Percentiles rank a stretch among this genome's conserved stretches.
phyloP scores from a whole-genome alignment of 1,140 invertebrate species.

The Musca domestica region DNA sequence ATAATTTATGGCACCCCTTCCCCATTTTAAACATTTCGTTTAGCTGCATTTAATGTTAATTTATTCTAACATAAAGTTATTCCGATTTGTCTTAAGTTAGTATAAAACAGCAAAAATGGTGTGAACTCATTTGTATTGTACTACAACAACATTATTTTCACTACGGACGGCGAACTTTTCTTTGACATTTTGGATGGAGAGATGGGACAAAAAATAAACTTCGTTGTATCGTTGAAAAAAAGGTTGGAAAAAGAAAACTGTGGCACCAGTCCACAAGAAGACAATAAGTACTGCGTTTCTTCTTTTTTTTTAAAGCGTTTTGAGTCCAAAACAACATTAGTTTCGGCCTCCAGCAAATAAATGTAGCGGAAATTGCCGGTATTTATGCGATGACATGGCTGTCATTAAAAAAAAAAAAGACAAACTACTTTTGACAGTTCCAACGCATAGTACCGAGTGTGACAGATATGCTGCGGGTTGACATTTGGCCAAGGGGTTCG shows the following conservation, averaged over 20 bases:
- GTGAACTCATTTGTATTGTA: neutral
- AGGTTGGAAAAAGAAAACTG: too few species aligned
- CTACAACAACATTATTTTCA: neutral
- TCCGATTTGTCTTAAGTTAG: too few species aligned
- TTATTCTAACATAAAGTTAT: too few species aligned
- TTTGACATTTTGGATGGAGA: too few species aligned
- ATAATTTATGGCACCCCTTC: too few species aligned
- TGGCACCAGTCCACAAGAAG: too few species aligned
- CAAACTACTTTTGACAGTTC: conserved; percentile 13
- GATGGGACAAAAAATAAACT: too few species aligned
- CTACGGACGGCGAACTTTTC: too few species aligned
- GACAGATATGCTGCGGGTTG: neutral
- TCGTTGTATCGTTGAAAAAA: too few species aligned
- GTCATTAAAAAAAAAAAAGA: conserved; percentile 12
- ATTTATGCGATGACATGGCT: neutral
- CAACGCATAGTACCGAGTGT: neutral
- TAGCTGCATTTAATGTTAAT: too few species aligned
- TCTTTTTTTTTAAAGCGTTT: too few species aligned
- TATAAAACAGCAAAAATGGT: neutral
- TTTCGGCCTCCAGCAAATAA: neutral
- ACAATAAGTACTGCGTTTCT: neutral
- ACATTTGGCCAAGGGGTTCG: conserved; percentile 8
- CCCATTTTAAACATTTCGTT: too few species aligned
- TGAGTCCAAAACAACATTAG: neutral
- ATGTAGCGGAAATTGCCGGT: conserved; percentile 10